Conservation (phyloP, 2,888 invertebrate species). For the Clistopyga incitator region DNA sequence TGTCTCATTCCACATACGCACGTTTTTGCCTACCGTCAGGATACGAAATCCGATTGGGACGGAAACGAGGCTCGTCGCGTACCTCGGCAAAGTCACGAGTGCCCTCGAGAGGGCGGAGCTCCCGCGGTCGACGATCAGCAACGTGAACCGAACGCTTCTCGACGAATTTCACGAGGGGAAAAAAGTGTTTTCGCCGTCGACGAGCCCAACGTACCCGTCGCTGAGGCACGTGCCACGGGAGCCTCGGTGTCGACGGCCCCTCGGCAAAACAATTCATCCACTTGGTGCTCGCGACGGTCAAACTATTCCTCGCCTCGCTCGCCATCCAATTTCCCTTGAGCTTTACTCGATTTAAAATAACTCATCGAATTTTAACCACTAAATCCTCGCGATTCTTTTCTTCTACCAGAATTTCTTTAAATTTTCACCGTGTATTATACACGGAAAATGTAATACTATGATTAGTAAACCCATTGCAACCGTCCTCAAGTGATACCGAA, state of each 20-base stretch:
- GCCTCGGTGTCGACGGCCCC: conserved; percentile 61
- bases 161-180: conserved; percentile 10
- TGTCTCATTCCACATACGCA: not conserved
- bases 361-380: no score
- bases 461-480: no score
- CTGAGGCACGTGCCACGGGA: conserved; percentile 54
- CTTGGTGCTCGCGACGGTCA: conserved; percentile 11
- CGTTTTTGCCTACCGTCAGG: conserved; percentile 28
- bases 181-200: conserved; percentile 48
- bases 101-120: conserved; percentile 46
- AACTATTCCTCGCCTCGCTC: not conserved
- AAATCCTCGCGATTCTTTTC: no score
- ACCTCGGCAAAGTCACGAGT: conserved; percentile 21
- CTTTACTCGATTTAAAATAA: no score
- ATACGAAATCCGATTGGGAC: conserved; percentile 7
- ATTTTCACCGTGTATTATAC: no score
- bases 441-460: no score
- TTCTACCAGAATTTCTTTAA: no score
- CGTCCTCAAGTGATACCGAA: no score
- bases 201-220: conserved; percentile 19
- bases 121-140: conserved; percentile 23
- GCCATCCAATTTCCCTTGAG: not conserved
- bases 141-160: not conserved
- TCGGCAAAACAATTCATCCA: conserved; percentile 59
- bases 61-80: not conserved